These are phyloP conservation scores for Gadus macrocephalus DNA, from an alignment of 2,113 vertebrate species.

Conservation along the genomic window DNA sequence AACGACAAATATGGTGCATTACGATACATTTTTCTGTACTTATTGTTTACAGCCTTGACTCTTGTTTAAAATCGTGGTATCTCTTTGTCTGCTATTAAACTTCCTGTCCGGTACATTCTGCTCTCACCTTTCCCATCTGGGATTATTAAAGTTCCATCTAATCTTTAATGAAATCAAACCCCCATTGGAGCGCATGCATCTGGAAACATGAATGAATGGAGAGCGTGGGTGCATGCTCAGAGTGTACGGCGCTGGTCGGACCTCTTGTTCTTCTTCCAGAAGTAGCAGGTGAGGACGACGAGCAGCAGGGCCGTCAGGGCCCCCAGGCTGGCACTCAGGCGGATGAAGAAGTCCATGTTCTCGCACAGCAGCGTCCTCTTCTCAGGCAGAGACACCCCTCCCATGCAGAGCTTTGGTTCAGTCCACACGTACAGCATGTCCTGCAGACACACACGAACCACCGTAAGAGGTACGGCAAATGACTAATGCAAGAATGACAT, in stretches of 20 bases:
- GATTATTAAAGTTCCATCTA: no score
- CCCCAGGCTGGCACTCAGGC: conserved; percentile 83
- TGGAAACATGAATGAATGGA: no score
- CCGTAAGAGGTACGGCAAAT: background rate
- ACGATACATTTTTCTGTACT: no score
- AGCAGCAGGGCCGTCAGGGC: conserved; percentile 84
- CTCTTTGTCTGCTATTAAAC: no score
- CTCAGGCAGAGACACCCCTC: conserved; percentile 82
- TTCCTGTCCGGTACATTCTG: no score
- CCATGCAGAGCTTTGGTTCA: conserved; percentile 88
- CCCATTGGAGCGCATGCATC: no score
- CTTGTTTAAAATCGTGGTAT: no score
- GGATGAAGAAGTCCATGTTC: conserved; percentile 89
- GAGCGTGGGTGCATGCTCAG: no score
- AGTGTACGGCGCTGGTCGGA: conserved; percentile 40
- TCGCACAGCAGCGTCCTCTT: conserved; percentile 82
- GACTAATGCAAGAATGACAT: background rate
- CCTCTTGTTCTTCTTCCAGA: conserved; percentile 99
- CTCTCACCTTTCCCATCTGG: no score
- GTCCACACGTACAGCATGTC: conserved; percentile 92
- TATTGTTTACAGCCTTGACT: no score
- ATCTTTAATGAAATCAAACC: no score
- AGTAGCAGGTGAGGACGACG: conserved; percentile 90
- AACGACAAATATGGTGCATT: no score
- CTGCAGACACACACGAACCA: conserved; percentile 56